Percentiles rank a stretch among this genome's conserved stretches.
These are phyloP conservation scores for Heteromyza rotundicornis DNA, from an alignment of 2,888 invertebrate species.

Conservation along the genomic window DNA sequence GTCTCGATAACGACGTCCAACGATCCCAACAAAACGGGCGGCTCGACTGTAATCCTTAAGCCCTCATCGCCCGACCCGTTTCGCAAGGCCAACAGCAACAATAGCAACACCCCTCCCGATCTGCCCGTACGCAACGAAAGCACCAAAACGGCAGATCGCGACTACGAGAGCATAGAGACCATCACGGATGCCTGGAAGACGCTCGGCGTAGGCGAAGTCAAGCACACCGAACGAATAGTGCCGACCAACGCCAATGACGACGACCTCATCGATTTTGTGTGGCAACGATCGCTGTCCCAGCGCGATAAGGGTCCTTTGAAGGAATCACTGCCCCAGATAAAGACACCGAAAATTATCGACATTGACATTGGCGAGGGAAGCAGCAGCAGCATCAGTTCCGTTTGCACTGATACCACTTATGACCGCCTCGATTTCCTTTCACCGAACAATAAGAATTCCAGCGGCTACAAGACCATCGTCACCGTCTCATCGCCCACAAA, in stretches of 20 bases:
- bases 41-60: constrained; percentile 56
- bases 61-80: constrained; percentile 48
- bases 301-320: constrained; percentile 63
- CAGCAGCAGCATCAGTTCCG: neutral
- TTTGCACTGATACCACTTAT: constrained; percentile 68
- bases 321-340: constrained; percentile 24
- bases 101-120: constrained; percentile 43
- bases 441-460: constrained; percentile 73
- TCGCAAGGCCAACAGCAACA: constrained; percentile 20
- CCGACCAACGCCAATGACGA: constrained; percentile 50
- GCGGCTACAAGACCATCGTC: constrained; percentile 75
- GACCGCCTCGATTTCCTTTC: constrained; percentile 83
- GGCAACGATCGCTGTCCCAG: constrained; percentile 59
- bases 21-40: constrained; percentile 51
- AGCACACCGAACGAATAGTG: constrained; percentile 69
- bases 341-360: constrained; percentile 50
- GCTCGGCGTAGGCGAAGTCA: constrained; percentile 75
- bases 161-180: constrained; percentile 79
- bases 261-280: constrained; percentile 53
- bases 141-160: constrained; percentile 47
- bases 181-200: constrained; percentile 84
- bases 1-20: constrained; percentile 59
- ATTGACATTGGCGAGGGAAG: constrained; percentile 53
- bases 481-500: constrained; percentile 66
- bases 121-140: constrained; percentile 55